These are phyloP conservation scores for Prunella strophiata DNA, from an alignment of 2,797 vertebrate genomes.

Conservation along the genomic window DNA sequence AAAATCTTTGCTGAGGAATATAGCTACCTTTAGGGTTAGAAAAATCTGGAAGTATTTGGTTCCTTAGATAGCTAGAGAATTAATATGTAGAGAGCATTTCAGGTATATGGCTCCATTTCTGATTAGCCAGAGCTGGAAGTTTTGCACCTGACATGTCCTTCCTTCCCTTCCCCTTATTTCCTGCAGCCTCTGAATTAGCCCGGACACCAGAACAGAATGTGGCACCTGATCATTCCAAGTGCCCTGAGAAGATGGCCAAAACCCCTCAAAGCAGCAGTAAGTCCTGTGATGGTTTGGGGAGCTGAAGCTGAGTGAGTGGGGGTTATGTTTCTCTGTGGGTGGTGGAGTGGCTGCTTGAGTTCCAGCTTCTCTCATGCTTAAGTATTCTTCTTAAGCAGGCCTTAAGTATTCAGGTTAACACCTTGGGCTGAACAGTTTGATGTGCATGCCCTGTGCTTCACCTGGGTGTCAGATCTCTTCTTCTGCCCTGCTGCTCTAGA, in stretches of 20 bases:
- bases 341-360: not conserved
- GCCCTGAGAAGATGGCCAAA: conserved; percentile 73
- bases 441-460: not conserved
- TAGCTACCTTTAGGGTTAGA: not conserved
- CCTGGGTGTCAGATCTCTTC: not conserved
- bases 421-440: not conserved
- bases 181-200: conserved; percentile 87
- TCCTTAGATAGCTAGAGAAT: not conserved
- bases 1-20: not conserved
- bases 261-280: conserved; percentile 81
- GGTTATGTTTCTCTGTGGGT: not conserved
- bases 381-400: not conserved
- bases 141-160: not conserved
- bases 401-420: not conserved
- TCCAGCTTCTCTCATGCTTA: not conserved
- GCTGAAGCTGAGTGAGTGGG: not conserved
- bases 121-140: not conserved
- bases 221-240: conserved; percentile 55
- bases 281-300: conserved; percentile 28
- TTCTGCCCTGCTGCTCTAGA: not conserved
- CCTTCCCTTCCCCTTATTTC: not conserved
- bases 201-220: conserved; percentile 83
- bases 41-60: not conserved
- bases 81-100: not conserved
- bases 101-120: not conserved